Evolutionary conservation across 2,888 invertebrate species (phyloP).

Genomic region (Portevinia maculata): DNA sequence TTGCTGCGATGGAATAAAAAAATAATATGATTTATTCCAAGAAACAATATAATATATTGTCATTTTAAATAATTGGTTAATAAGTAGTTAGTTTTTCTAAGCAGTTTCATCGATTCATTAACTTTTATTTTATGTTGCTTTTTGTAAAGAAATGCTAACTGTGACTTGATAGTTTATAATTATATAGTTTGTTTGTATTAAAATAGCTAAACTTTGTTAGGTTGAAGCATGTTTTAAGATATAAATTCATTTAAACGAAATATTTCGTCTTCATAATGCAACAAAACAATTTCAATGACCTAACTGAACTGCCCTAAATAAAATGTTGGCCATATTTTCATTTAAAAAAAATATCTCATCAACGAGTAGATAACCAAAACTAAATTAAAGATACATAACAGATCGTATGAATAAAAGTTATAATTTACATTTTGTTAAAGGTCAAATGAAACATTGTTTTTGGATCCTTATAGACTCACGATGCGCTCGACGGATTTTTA

Average conservation of each 20-base stretch:
- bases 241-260: constrained; percentile 14
- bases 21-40: constrained; percentile 75
- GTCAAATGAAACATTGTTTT: no score
- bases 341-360: neutral
- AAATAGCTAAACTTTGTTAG: constrained; percentile 29
- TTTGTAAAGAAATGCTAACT: constrained; percentile 11
- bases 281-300: constrained; percentile 14
- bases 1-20: constrained; percentile 80
- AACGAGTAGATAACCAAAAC: constrained; percentile 5
- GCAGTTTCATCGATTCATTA: constrained; percentile 21
- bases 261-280: constrained; percentile 25
- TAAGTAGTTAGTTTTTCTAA: constrained; percentile 52
- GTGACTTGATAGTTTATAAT: constrained; percentile 4
- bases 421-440: no score
- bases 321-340: constrained; percentile 14
- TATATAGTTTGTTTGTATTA: neutral
- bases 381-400: constrained; percentile 36
- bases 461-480: no score
- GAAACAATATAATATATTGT: constrained; percentile 49
- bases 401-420: no score
- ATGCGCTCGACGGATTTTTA: no score
- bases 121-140: neutral
- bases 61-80: constrained; percentile 40
- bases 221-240: constrained; percentile 23
- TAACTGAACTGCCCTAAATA: constrained; percentile 20